A percentile compares a stretch with the other conserved stretches of the same genome.
Conservation (phyloP, 2,888 invertebrate species). For the Prosapia bicincta region DNA sequence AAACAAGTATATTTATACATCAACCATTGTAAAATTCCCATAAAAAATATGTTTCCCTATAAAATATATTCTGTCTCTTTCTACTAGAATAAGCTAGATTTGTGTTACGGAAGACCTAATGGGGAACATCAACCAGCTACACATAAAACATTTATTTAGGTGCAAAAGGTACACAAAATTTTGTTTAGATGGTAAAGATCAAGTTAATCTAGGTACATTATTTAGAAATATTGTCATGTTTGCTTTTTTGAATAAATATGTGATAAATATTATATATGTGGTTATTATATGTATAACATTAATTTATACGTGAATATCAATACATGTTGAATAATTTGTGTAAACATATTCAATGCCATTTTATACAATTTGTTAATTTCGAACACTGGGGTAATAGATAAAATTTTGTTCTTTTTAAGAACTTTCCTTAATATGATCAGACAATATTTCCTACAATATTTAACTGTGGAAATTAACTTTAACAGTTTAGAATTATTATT, state of each 20-base stretch:
- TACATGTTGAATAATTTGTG: neutral
- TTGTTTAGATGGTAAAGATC: neutral
- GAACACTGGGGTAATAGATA: no score
- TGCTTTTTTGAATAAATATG: neutral
- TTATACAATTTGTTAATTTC: no score
- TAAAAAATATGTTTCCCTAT: slow-evolving; percentile 12
- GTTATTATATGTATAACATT: neutral
- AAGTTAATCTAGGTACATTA: neutral
- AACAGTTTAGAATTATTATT: no score
- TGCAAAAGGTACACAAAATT: neutral
- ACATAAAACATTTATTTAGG: slow-evolving; percentile 10
- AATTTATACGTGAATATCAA: neutral
- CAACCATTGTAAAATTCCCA: slow-evolving; percentile 21
- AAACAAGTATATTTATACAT: slow-evolving; percentile 3
- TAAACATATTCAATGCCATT: neutral
- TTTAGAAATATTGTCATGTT: neutral
- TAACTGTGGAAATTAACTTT: no score
- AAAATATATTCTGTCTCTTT: slow-evolving; percentile 21
- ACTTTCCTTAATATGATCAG: no score
- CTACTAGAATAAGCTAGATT: neutral
- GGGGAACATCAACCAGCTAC: slow-evolving; percentile 17
- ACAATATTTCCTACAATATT: no score
- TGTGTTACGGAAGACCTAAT: slow-evolving; percentile 21
- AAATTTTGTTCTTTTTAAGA: no score
- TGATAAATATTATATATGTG: neutral